Evolutionary conservation across 2,888 invertebrate genomes (phyloP), one percentile per base, ranked within the genome.

Genomic region (Apantesis nais): DNA sequence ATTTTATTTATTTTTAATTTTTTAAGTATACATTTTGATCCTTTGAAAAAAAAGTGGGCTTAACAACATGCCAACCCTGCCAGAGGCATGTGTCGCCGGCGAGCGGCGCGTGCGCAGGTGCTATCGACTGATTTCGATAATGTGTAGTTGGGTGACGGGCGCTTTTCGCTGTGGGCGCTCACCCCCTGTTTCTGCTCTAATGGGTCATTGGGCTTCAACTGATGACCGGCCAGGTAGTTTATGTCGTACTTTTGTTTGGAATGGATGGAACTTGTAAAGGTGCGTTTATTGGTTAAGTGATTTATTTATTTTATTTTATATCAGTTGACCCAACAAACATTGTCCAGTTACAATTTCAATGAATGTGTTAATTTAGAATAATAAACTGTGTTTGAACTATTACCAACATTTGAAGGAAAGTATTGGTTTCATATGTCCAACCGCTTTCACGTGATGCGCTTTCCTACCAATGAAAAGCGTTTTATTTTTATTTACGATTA

Each of bases 121-220:
- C 71, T 67, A 62, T 70, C 65, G 65, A 34, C 65, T 78, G 81
- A 80, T 79, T 76, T 74, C 73, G 82, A 83, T 83, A 84, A 81
- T 78, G 74, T 67, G 74, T 66, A 78, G 76, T 74, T 72, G 71
- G 67, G 68, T 76, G 80, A 76, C 77, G 75, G 74, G 70, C 76
- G 75, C 66, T 74, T 73, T 75, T 66, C 55, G 69, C 72, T 66
- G 58, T 63, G 69, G 72, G 68, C 63, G 68, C 72, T 60, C 70
- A 25, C 44, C 37, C 52, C 62, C 41, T 55, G 68, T 62, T 52
- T 55, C 39, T 37, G 39, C n/a, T 14, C 52, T 68, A 68, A 72
- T 72, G 66, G 62, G 12, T 66, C 68, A 65, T 69, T 68, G 66
- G 34, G 19, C 70, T 34, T 62, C 55, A 25, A 44, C 62, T 68